Conservation (phyloP, 2,888 invertebrate genomes). For the Gonocerus acuteangulatus region DNA sequence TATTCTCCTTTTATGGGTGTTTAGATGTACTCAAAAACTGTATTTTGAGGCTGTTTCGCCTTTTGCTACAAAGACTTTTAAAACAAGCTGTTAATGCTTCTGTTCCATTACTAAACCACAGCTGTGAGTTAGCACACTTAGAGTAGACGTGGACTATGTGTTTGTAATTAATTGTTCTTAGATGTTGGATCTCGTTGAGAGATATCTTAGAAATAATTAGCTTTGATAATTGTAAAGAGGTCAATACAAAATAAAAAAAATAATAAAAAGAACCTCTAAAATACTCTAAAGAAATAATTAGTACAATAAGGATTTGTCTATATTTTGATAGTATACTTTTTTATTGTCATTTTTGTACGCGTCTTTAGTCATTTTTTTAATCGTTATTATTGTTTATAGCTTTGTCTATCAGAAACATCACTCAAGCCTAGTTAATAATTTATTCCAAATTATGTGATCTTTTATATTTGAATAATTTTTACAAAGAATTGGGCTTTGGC, state of each 20-base stretch:
- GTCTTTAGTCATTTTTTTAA: background rate
- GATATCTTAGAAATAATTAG: background rate
- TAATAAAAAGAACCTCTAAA: too few relatives aligned
- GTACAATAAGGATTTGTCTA: conserved; percentile 1
- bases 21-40: too few relatives aligned
- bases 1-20: too few relatives aligned
- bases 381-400: conserved; percentile 12
- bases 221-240: too few relatives aligned
- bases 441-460: conserved; percentile 9
- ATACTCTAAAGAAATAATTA: background rate
- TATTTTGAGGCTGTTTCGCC: background rate
- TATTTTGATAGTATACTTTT: conserved; percentile 15
- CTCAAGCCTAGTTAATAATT: conserved; percentile 16
- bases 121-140: too few relatives aligned
- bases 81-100: background rate
- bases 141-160: too few relatives aligned
- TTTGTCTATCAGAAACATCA: conserved; percentile 8
- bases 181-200: background rate
- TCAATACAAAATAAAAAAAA: too few relatives aligned
- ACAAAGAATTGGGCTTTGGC: conserved; percentile 4
- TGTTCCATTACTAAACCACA: too few relatives aligned
- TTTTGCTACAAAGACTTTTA: background rate
- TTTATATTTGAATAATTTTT: conserved; percentile 8
- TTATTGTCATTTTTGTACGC: conserved; percentile 16
- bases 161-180: too few relatives aligned